Evolutionary conservation across 2,888 invertebrate species (phyloP).

Genomic region (Sisyra terminalis): DNA sequence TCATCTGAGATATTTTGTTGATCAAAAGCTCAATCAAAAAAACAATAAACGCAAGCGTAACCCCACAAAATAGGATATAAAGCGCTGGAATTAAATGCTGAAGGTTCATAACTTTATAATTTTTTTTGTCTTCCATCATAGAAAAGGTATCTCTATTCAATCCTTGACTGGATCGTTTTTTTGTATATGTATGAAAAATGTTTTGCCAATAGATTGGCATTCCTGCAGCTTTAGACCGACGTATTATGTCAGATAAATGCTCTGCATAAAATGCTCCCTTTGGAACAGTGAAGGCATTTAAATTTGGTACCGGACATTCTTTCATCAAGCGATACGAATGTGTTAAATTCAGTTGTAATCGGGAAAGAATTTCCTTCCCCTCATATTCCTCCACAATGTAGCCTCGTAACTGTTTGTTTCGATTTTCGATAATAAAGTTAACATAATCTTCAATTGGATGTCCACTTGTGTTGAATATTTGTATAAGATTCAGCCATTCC

Average conservation of each 20-base stretch:
- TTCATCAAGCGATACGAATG: constrained; percentile 16
- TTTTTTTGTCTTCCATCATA: neutral
- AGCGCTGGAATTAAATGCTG: constrained; percentile 23
- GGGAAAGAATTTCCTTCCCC: no score
- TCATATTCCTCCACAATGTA: no score
- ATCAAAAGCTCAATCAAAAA: constrained; percentile 3
- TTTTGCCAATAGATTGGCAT: constrained; percentile 28
- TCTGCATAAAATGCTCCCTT: constrained; percentile 39
- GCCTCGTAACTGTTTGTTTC: no score
- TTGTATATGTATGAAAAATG: neutral
- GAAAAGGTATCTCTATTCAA: neutral
- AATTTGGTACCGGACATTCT: constrained; percentile 37
- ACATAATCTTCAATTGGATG: no score
- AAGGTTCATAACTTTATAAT: constrained; percentile 18
- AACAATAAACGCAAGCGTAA: constrained; percentile 12
- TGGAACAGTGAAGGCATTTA: constrained; percentile 35
- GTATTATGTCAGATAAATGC: constrained; percentile 29
- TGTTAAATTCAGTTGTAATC: neutral
- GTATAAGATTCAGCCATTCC: no score
- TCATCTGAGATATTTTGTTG: constrained; percentile 7
- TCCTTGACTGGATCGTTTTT: neutral
- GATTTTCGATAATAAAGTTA: no score
- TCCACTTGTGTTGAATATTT: no score
- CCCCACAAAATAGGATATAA: constrained; percentile 19
- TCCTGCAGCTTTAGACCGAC: constrained; percentile 32